Evolutionary conservation across 2,113 vertebrate genomes (phyloP).

Genomic region (Dryoscopus gambensis): DNA sequence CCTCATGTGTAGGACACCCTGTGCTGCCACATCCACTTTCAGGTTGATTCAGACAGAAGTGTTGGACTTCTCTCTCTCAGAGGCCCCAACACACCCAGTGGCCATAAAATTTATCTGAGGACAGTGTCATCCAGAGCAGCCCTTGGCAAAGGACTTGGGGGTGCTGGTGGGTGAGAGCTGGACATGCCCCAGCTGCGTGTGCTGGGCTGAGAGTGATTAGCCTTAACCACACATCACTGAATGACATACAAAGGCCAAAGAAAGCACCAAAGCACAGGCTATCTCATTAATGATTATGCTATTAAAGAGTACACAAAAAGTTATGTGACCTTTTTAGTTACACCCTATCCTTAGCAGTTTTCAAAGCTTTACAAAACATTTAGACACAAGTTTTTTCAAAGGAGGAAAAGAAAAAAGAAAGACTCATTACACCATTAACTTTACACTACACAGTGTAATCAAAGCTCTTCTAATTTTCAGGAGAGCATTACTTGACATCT

Average conservation of each 20-base stretch:
- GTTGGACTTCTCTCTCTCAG: not conserved
- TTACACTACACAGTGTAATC: not conserved
- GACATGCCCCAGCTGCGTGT: not conserved
- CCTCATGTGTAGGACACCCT: not conserved
- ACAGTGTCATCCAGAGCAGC: not conserved
- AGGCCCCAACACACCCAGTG: not conserved
- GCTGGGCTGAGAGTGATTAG: not conserved
- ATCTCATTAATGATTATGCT: not conserved
- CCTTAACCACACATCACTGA: not conserved
- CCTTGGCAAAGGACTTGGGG: not conserved
- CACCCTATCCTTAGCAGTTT: not conserved
- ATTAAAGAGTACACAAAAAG: not conserved
- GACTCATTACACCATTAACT: not conserved
- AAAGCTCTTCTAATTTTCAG: not conserved
- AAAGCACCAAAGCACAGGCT: not conserved
- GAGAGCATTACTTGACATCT: not conserved
- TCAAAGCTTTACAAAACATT: not conserved
- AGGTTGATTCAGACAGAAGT: not conserved
- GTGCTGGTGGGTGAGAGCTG: not conserved
- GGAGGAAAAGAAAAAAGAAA: accelerated
- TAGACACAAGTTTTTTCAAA: not conserved
- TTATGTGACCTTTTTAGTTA: not conserved
- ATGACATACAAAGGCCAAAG: not conserved
- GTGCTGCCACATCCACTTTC: not conserved
- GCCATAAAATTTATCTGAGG: not conserved